Conservation (phyloP, 1,140 invertebrate genomes). For the Saccostrea echinata region DNA sequence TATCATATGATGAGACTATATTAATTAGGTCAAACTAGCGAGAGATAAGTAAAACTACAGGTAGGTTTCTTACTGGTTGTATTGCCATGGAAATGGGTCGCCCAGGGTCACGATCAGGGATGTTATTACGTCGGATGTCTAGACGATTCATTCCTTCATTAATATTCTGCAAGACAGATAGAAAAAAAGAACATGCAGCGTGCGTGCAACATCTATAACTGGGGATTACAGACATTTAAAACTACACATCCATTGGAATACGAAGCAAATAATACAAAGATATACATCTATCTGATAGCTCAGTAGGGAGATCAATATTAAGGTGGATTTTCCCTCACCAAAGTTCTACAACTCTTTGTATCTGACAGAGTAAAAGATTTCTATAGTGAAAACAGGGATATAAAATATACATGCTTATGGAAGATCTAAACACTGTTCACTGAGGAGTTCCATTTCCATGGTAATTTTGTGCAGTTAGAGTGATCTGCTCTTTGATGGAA, state of each 20-base stretch:
- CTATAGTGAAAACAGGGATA: too few relatives aligned
- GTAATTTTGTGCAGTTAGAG: too few relatives aligned
- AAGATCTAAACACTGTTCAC: too few relatives aligned
- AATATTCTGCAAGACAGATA: conserved; percentile 35
- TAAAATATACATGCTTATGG: too few relatives aligned
- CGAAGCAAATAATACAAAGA: background rate
- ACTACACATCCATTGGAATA: background rate
- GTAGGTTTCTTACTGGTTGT: conserved; percentile 19
- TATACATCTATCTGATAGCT: background rate
- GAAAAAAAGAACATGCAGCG: conserved; percentile 25
- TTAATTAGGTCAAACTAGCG: background rate
- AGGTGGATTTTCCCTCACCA: background rate
- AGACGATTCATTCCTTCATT: conserved; percentile 25
- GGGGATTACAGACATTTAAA: background rate
- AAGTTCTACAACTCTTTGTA: background rate
- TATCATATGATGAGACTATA: too few relatives aligned
- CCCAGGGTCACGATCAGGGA: conserved; percentile 7
- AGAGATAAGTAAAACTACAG: background rate
- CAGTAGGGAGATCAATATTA: background rate
- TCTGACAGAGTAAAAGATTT: background rate
- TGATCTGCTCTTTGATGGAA: too few relatives aligned
- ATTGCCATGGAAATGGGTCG: conserved; percentile 25
- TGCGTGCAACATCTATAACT: background rate
- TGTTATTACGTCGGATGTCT: conserved; percentile 13
- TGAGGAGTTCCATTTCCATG: too few relatives aligned